Conservation (phyloP, 1,140 invertebrate species). For the Mamestra configurata region DNA sequence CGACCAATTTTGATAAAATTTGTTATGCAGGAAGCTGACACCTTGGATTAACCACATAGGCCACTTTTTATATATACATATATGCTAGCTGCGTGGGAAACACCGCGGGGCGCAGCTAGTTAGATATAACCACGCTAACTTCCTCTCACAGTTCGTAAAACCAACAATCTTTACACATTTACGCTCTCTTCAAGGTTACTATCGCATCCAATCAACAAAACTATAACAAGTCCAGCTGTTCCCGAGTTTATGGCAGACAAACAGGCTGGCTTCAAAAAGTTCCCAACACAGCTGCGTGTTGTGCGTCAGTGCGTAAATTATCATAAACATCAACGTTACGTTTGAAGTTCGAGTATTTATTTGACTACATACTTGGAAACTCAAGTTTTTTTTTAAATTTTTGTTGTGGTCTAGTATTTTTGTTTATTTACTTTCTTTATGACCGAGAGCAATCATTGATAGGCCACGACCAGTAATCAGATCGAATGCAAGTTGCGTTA, state of each 20-base stretch:
- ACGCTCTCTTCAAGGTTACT: neutral
- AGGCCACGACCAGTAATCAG: too few relatives aligned
- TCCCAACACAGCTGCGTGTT: neutral
- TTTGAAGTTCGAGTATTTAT: constrained; percentile 1
- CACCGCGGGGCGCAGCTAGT: too few relatives aligned
- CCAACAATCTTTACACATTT: neutral
- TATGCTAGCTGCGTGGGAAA: too few relatives aligned
- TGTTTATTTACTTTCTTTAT: neutral
- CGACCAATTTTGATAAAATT: too few relatives aligned
- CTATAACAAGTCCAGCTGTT: constrained; percentile 13
- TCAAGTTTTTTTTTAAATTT: neutral
- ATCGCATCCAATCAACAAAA: neutral
- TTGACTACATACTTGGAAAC: neutral
- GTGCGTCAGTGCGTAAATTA: neutral
- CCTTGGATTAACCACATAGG: too few relatives aligned
- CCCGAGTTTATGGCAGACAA: constrained; percentile 1
- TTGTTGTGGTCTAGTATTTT: too few relatives aligned
- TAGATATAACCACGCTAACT: too few relatives aligned
- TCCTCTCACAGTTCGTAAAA: too few relatives aligned
- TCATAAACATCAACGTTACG: neutral
- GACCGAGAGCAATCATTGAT: too few relatives aligned
- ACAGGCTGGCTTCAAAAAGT: neutral
- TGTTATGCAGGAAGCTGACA: too few relatives aligned
- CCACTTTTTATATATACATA: too few relatives aligned
- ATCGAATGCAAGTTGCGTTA: too few relatives aligned